phyloP scores from a whole-genome alignment of 37 sponge, comb jelly and placozoan species.

The Spongia lamella region DNA sequence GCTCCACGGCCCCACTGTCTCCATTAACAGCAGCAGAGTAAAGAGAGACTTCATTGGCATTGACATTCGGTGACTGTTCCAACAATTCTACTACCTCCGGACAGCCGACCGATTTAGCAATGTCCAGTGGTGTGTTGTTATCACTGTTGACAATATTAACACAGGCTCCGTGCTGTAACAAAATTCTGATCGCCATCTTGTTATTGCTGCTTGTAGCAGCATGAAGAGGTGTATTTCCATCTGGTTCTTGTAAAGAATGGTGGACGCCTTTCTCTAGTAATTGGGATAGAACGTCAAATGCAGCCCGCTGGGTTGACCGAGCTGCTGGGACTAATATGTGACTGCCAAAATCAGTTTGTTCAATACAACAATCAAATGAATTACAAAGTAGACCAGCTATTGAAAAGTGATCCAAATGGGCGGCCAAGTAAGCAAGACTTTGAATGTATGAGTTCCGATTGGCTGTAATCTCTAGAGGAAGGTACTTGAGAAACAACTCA shows the following conservation, averaged over 20 bases:
- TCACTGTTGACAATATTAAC: slow-evolving; percentile 26
- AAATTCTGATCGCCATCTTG: slow-evolving; percentile 16
- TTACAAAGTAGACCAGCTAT: slow-evolving; percentile 49
- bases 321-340: slow-evolving; percentile 41
- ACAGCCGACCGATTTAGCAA: neutral
- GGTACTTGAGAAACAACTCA: slow-evolving; percentile 44
- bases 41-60: slow-evolving; percentile 47
- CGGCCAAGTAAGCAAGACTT: slow-evolving; percentile 52
- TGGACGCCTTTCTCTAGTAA: slow-evolving; percentile 54
- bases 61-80: neutral
- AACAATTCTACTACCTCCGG: neutral
- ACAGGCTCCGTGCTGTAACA: slow-evolving; percentile 58
- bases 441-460: slow-evolving; percentile 44
- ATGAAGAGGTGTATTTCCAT: slow-evolving; percentile 67
- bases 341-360: slow-evolving; percentile 55
- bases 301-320: neutral
- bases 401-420: slow-evolving; percentile 42
- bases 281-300: slow-evolving; percentile 17
- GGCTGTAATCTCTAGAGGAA: slow-evolving; percentile 14
- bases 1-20: slow-evolving; percentile 18
- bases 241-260: slow-evolving; percentile 51
- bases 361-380: slow-evolving; percentile 51
- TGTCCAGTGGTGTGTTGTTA: slow-evolving; percentile 41
- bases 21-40: slow-evolving; percentile 52
- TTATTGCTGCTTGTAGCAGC: slow-evolving; percentile 24